Base-by-base conservation (phyloP, 2,113 vertebrate species). In the Thamnaconus septentrionalis region DNA sequence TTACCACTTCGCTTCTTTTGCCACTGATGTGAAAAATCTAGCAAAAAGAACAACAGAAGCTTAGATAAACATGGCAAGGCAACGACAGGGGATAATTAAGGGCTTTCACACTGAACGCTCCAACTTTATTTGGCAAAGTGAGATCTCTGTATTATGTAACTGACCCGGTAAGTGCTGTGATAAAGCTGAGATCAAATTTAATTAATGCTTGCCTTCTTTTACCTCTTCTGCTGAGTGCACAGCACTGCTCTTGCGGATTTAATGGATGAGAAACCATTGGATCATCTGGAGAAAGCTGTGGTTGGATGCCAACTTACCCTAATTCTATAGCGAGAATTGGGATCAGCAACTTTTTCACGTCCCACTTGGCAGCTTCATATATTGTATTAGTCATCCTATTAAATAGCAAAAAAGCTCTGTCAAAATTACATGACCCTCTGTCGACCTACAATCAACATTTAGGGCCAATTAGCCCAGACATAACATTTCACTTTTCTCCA, bases 111-210 rank as follows among this genome's bases (percentile, higher is more conserved):
- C 52, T 57, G 47, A 66, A 61, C 8, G 49, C 7, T n/a, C 41
- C 54, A 68, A 68, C 53, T 70, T 77, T 67, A 58, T 73, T 59
- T 59, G 62, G 49, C 53, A 62, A 67, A 59, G 69, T 52, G 57
- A 53, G 49, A 64, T 63, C 47, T 47, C 41, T 48, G 46, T 56
- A 48, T 85, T 76, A 72, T 69, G 59, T 72, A 71, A 88, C 64
- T 57, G 64, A 61, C 51, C 41, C 59, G 65, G 40, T 47, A 55
- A 68, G 53, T 45, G 56, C 48, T 64, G 53, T 41, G 18, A 31
- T 31, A 31, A 31, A 31, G 18, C 18, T 31, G 41, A 61, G 57
- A 81, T 79, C 70, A 53, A 39, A 71, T 67, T 71, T 53, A 70
- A 6, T 67, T 62, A 59, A 56, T 65, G 50, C 11, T 44, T 53